Evolutionary conservation across 2,888 invertebrate genomes (phyloP).

Genomic region (Thelaira solivaga): DNA sequence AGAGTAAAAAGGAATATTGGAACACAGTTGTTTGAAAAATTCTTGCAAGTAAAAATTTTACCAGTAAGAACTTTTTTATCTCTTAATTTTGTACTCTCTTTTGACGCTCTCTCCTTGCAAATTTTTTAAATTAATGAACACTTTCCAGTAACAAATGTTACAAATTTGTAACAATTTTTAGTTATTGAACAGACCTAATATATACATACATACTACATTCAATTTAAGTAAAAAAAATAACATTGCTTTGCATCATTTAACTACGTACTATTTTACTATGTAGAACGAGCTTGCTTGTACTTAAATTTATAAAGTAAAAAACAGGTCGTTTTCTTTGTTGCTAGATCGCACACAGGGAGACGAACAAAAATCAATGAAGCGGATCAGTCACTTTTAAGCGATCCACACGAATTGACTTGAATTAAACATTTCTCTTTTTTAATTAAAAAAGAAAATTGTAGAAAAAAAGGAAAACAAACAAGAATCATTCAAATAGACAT

Average conservation of each 20-base stretch:
- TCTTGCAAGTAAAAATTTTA: too few relatives aligned
- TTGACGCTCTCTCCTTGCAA: too few relatives aligned
- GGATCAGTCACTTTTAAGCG: conserved; percentile 46
- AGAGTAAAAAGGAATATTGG: too few relatives aligned
- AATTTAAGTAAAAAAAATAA: neutral
- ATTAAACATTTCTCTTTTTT: neutral
- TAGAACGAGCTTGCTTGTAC: neutral
- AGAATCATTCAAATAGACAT: neutral
- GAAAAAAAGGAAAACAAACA: neutral
- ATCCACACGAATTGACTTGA: conserved; percentile 27
- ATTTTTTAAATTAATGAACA: too few relatives aligned
- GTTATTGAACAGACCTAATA: too few relatives aligned
- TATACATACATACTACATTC: neutral
- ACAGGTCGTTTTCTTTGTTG: neutral
- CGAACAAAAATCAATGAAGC: conserved; percentile 32
- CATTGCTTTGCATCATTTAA: conserved; percentile 2
- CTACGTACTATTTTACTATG: too few relatives aligned
- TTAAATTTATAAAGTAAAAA: conserved; percentile 1
- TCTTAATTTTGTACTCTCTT: too few relatives aligned
- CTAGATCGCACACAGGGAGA: neutral
- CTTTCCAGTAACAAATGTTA: too few relatives aligned
- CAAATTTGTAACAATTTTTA: too few relatives aligned
- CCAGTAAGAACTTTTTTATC: too few relatives aligned
- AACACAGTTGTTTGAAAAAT: too few relatives aligned
- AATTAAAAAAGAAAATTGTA: neutral